Base-by-base conservation (phyloP, 2,113 vertebrate species). In the Oriolus oriolus region DNA sequence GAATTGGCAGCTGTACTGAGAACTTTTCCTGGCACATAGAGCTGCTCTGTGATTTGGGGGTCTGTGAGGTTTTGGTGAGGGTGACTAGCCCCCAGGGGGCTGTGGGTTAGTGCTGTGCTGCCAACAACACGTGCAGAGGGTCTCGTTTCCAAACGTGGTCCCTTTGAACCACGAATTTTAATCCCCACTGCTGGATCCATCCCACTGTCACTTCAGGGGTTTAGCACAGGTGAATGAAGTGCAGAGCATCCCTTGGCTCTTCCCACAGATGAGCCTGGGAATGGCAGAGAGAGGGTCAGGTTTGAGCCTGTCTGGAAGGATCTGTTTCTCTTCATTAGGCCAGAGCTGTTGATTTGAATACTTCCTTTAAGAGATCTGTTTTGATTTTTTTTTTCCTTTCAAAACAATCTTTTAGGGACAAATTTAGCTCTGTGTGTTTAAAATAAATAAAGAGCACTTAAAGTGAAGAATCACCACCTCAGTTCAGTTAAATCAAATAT, bases 401-500 rank as follows among this genome's bases (percentile, higher is more conserved):
- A 54, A 73, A 95, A 44, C 28, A 78, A 59, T 4, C 6, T 79
- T 94, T 82, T 66, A 84, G 76, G 53, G 27, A 52, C 44, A 75
- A 84, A 87, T 75, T 52, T 60, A 66, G 16, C 47, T 63, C 39
- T 31, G 2, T 54, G n/a, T 41, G 27, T 95, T 94, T 91, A 85
- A 89, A 94, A 87, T 60, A 95, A 83, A 88, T 47, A 71, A 79
- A 47, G 49, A 94, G 23, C 24, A 71, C 49, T 80, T 92, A 47
- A 91, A 5, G 2, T 33, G 64, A 88, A 50, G 79, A 92, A 41
- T 85, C 49, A 37, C n/a, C 35, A 70, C 75, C 39, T 83, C 60
- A 24, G 47, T 83, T 80, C 35, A 47, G 52, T 86, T 61, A 63
- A 74, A 65, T 80, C 26, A 70, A 65, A 45, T 88, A 65, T 63